Evolutionary conservation across 2,888 invertebrate genomes (phyloP), one percentile per base, ranked within the genome.

Genomic region (Cabera pusaria): DNA sequence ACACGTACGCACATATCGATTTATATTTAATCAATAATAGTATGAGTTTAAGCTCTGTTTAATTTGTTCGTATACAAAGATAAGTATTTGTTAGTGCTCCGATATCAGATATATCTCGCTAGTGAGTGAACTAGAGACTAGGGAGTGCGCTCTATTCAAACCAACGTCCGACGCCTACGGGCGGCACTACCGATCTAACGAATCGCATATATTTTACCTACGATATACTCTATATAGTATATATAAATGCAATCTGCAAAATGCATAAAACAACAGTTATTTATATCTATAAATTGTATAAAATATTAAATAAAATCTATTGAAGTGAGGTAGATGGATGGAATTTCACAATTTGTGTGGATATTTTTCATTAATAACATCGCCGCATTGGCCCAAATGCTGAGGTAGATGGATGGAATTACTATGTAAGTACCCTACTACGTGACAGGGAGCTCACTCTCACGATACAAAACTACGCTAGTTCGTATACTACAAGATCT

Each of bases 301-400:
- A 88, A 88, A 88, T 87, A 88, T 87, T 86, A 88, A 88, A 87
- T 89, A 89, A 90, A 87, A 88, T 89, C 88, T 88, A 89, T 88
- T 88, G 88, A 90, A 90, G 90, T 92, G 92, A 92, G 92, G 92
- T 92, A 92, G 92, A 90, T 92, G 92, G 92, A 92, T 92, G 92
- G 92, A 92, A 92, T 92, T 86, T 90, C 88, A 88, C 85, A 86
- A 76, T 87, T 87, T 87, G 85, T 85, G 85, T 88, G 87, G 87
- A 87, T 86, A 81, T 80, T 67, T 69, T 74, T 68, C 70, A 72
- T 67, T 67, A 50, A 79, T 72, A 77, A 82, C 75, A 75, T 72
- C 66, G 88, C 86, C 84, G 80, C 72, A 77, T 83, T 80, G 87
- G 87, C 87, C 84, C 85, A 78, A 83, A 83, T 79, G 79, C 81